Evolutionary conservation across 2,113 vertebrate species (phyloP).

Genomic region (Psammodynastes pulverulentus): DNA sequence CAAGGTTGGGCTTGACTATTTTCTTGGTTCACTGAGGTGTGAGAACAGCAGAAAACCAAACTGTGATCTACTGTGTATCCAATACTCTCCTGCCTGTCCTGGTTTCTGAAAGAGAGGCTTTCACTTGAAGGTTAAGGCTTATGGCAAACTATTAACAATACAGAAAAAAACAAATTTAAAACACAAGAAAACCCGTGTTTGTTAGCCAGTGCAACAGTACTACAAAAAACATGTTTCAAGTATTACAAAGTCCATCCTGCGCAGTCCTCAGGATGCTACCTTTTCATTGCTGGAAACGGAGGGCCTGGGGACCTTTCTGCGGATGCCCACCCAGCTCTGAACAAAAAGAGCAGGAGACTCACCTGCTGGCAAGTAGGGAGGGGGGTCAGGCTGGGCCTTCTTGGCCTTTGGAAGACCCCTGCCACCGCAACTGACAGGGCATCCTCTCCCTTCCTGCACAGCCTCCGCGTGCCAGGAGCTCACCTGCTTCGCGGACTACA

Average conservation of each 20-base stretch:
- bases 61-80: neutral
- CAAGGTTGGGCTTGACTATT: neutral
- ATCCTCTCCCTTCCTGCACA: slow-evolving; percentile 13
- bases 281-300: neutral
- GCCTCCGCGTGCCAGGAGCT: slow-evolving; percentile 56
- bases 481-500: slow-evolving; percentile 71
- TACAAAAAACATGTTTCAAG: neutral
- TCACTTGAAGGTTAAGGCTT: neutral
- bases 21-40: neutral
- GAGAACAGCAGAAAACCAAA: neutral
- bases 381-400: neutral
- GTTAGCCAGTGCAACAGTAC: neutral
- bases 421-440: neutral
- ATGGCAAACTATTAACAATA: neutral
- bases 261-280: neutral
- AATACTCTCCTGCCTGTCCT: neutral
- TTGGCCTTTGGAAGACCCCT: neutral
- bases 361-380: neutral
- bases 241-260: neutral
- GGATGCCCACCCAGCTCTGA: neutral
- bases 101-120: neutral
- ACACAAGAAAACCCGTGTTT: neutral
- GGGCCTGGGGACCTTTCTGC: neutral
- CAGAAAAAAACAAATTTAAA: neutral
- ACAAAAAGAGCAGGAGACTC: neutral